Percentiles rank a stretch among this genome's conserved stretches.
phyloP scores from a whole-genome alignment of 2,113 vertebrate genomes.

The Sciurus niger region DNA sequence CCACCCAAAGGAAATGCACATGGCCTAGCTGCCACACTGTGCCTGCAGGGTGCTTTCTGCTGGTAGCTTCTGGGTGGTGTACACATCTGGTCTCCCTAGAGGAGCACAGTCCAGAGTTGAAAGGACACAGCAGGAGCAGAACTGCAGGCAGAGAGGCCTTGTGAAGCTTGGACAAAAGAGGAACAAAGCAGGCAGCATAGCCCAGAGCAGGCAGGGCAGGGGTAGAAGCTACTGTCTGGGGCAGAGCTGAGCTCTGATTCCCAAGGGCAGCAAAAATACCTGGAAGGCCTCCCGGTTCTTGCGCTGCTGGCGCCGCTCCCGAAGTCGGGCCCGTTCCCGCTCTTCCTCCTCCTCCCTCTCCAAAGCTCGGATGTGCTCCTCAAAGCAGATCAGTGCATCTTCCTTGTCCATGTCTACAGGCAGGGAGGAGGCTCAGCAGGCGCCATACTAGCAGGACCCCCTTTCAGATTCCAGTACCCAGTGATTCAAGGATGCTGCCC shows the following conservation, averaged over 20 bases:
- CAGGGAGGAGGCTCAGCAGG: slow-evolving; percentile 40
- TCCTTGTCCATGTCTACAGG: slow-evolving; percentile 90
- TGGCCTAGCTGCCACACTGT: background rate
- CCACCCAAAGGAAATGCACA: slow-evolving; percentile 17
- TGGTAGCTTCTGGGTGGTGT: slow-evolving; percentile 2
- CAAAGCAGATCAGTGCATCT: slow-evolving; percentile 89
- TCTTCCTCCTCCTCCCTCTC: slow-evolving; percentile 89
- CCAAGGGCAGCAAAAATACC: slow-evolving; percentile 75
- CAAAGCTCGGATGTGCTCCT: slow-evolving; percentile 89
- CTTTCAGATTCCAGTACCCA: background rate
- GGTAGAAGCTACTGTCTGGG: background rate
- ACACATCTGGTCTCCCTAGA: slow-evolving; percentile 18
- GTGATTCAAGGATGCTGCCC: background rate
- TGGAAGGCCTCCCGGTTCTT: slow-evolving; percentile 90
- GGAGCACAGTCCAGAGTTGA: background rate
- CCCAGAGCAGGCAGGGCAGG: background rate
- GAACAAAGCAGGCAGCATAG: background rate
- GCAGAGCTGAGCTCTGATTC: background rate
- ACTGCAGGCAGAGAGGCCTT: background rate
- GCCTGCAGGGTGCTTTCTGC: slow-evolving; percentile 48
- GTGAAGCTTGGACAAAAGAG: background rate
- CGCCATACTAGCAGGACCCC: background rate
- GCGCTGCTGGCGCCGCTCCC: slow-evolving; percentile 89
- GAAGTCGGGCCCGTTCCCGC: slow-evolving; percentile 86
- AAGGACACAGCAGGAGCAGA: background rate